Percentiles rank a stretch among this genome's conserved stretches.
phyloP scores from a whole-genome alignment of 2,113 vertebrate species.

The Eublepharis macularius region DNA sequence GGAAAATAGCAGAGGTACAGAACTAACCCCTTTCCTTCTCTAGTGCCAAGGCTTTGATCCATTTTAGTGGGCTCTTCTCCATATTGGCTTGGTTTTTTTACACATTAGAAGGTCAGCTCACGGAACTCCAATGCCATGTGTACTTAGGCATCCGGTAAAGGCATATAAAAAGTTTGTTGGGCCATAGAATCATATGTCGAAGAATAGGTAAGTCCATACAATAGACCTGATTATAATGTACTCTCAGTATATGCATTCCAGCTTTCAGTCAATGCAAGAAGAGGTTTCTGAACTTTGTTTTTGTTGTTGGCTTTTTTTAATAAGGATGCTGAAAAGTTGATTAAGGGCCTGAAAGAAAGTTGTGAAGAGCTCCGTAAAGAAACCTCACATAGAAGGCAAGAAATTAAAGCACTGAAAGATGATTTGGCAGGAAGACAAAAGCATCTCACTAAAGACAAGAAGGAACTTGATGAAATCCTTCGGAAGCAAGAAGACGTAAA shows the following conservation, averaged over 20 bases:
- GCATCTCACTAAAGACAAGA: conserved; percentile 74
- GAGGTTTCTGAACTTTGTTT: conserved; percentile 18
- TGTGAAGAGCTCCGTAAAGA: conserved; percentile 86
- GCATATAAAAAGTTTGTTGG: neutral
- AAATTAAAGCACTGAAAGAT: conserved; percentile 84
- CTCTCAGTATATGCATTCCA: neutral
- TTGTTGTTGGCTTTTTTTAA: conserved; percentile 43
- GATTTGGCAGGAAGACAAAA: conserved; percentile 75
- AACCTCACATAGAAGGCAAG: conserved; percentile 78
- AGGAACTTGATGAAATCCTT: conserved; percentile 77
- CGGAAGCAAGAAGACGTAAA: conserved; percentile 76
- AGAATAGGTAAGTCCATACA: neutral
- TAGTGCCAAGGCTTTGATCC: too few relatives aligned
- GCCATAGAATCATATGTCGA: neutral
- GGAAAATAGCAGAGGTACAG: too few relatives aligned
- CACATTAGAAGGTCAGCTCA: too few relatives aligned
- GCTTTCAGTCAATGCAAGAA: neutral
- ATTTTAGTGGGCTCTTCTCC: too few relatives aligned
- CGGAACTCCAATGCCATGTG: too few relatives aligned
- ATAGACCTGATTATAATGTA: neutral
- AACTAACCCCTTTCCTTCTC: too few relatives aligned
- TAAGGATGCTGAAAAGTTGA: conserved; percentile 80
- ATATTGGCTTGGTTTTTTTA: too few relatives aligned
- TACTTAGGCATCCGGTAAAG: too few relatives aligned
- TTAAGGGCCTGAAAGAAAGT: conserved; percentile 76